Percentiles rank a stretch among this genome's conserved stretches.
phyloP scores from a whole-genome alignment of 2,888 invertebrate species.

The Cryptosula pallasiana region DNA sequence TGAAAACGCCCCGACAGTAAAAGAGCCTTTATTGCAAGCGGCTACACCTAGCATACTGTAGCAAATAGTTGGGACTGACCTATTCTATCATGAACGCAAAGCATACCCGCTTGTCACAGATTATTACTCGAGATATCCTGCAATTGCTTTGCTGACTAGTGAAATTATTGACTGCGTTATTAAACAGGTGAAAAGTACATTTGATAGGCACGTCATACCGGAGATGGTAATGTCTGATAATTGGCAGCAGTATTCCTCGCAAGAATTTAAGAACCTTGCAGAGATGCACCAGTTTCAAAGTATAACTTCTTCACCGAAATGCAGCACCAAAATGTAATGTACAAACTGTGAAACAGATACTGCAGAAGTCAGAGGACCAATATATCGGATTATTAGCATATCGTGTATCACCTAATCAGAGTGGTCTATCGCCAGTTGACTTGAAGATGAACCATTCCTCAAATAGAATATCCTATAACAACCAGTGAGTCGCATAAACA shows the following conservation, averaged over 20 bases:
- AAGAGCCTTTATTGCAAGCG: slow-evolving; percentile 24
- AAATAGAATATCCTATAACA: no score
- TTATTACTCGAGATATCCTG: slow-evolving; percentile 25
- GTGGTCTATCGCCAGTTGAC: slow-evolving; percentile 22
- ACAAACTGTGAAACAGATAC: neutral
- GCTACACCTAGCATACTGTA: slow-evolving; percentile 1
- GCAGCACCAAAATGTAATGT: neutral
- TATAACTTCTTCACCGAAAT: neutral
- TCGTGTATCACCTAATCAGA: neutral
- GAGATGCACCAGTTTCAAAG: neutral
- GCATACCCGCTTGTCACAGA: slow-evolving; percentile 25
- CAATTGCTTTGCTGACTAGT: slow-evolving; percentile 20
- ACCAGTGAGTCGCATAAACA: neutral
- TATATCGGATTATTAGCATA: neutral
- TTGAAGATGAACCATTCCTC: neutral
- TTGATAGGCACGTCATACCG: neutral
- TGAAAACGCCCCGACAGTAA: neutral
- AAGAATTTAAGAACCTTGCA: neutral
- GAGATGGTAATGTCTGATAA: neutral
- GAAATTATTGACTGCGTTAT: neutral
- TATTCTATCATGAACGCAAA: slow-evolving; percentile 18
- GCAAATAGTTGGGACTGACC: slow-evolving; percentile 24
- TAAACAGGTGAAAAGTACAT: neutral
- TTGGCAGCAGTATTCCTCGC: neutral
- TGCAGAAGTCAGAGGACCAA: neutral